phyloP scores from a whole-genome alignment of 2,797 vertebrate genomes.

The Enteromius fasciolatus region DNA sequence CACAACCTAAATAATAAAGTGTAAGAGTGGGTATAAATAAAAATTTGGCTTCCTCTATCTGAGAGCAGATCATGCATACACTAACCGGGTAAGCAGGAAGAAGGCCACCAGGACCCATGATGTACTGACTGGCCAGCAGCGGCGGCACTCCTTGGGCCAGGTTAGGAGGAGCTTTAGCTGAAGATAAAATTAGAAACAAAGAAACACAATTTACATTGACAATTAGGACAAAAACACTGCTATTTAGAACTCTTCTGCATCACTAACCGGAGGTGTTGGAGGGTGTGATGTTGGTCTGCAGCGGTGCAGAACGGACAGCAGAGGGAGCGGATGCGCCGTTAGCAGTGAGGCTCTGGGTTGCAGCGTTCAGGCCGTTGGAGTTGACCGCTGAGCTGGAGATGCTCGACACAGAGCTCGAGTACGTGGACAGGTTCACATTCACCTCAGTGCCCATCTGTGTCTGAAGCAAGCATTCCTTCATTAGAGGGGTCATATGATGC shows the following conservation, averaged over 20 bases:
- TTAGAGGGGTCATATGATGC: not conserved
- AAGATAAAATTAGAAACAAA: conserved; percentile 46
- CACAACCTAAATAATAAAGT: not conserved
- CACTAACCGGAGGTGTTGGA: conserved; percentile 57
- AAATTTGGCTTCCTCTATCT: not conserved
- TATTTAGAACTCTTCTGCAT: no score
- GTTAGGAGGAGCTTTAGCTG: conserved; percentile 96
- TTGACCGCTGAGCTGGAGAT: conserved; percentile 69
- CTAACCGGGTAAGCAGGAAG: conserved; percentile 97
- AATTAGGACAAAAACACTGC: not conserved
- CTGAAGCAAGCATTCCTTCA: conserved; percentile 29
- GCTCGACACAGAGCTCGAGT: conserved; percentile 56
- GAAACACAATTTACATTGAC: not conserved
- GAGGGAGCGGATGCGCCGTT: conserved; percentile 77
- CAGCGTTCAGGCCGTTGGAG: conserved; percentile 75
- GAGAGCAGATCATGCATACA: not conserved
- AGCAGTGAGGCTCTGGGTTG: conserved; percentile 79
- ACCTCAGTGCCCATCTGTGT: conserved; percentile 81
- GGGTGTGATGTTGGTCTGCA: conserved; percentile 76
- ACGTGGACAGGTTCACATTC: conserved; percentile 70
- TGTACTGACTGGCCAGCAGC: conserved; percentile 95
- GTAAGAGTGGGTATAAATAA: not conserved
- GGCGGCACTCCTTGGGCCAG: conserved; percentile 93
- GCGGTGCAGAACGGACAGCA: conserved; percentile 80
- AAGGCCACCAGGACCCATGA: conserved; percentile 96